Evolutionary conservation across 37 sponge, comb jelly and placozoan species (phyloP).

Genomic region (Lycopodina hypogea): DNA sequence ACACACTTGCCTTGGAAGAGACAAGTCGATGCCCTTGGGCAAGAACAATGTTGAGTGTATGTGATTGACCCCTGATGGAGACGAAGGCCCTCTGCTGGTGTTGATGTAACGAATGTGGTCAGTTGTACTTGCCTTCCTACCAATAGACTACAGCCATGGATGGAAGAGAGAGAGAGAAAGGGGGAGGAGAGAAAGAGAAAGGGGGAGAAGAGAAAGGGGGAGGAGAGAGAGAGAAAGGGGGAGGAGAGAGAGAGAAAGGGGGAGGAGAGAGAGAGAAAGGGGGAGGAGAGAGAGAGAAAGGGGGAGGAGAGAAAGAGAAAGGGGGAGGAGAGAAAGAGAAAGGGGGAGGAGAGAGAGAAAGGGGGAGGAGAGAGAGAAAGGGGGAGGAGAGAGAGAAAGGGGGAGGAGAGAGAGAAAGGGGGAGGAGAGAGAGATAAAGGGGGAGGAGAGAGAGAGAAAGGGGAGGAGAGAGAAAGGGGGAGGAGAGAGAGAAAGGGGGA

Average conservation of each 20-base stretch:
- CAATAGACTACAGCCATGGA: too few species aligned
- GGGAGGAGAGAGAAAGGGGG: neutral
- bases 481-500: neutral
- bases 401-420: too few species aligned
- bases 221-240: neutral
- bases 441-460: neutral
- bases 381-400: neutral
- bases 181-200: neutral
- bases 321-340: neutral
- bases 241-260: neutral
- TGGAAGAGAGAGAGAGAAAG: neutral
- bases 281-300: too few species aligned
- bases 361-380: neutral
- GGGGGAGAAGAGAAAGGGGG: neutral
- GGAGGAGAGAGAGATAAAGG: neutral
- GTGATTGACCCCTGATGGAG: neutral
- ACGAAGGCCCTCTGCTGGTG: neutral
- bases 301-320: neutral
- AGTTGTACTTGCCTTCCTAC: neutral
- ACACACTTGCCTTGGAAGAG: too few species aligned
- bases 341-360: neutral
- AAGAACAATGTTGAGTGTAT: constrained; percentile 28
- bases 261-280: too few species aligned
- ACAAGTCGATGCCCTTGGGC: constrained; percentile 36
- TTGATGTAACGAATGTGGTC: constrained; percentile 21